A percentile compares a stretch with the other conserved stretches of the same genome.
phyloP scores from a whole-genome alignment of 2,888 invertebrate species.

The Agrochola circellaris region DNA sequence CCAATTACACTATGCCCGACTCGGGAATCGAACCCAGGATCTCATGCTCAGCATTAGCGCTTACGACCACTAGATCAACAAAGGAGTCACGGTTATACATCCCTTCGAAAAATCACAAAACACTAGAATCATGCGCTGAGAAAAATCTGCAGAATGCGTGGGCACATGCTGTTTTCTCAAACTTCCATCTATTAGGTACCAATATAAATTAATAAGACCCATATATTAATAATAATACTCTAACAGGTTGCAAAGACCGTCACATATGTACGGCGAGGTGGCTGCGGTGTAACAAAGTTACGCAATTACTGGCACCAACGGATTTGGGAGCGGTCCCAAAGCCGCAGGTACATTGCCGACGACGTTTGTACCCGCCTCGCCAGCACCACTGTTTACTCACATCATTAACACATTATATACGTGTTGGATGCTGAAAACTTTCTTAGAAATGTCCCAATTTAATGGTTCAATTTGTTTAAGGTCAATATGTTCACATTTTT shows the following conservation, averaged over 20 bases:
- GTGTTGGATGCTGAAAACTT: slow-evolving; percentile 33
- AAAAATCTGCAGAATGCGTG: neutral
- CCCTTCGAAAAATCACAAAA: neutral
- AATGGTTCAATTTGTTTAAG: neutral
- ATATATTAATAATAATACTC: slow-evolving; percentile 65
- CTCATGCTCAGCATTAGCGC: no score
- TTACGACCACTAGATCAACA: no score
- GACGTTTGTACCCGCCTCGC: slow-evolving; percentile 47
- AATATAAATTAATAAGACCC: slow-evolving; percentile 37
- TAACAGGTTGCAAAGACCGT: slow-evolving; percentile 67
- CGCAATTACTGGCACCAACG: slow-evolving; percentile 72
- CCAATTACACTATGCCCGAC: no score
- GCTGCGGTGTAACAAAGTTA: slow-evolving; percentile 73
- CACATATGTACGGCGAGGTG: slow-evolving; percentile 63
- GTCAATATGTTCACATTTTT: neutral
- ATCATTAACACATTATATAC: slow-evolving; percentile 64
- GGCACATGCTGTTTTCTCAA: neutral
- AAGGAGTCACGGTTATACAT: no score
- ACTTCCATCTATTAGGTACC: neutral
- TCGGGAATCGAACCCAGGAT: no score
- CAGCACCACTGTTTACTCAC: slow-evolving; percentile 57
- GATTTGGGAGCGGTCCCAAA: slow-evolving; percentile 70
- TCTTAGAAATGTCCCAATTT: neutral
- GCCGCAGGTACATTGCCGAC: slow-evolving; percentile 66
- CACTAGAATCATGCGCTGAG: neutral